Base-by-base conservation (phyloP, 2,888 invertebrate genomes). In the Drosophila rellima region DNA sequence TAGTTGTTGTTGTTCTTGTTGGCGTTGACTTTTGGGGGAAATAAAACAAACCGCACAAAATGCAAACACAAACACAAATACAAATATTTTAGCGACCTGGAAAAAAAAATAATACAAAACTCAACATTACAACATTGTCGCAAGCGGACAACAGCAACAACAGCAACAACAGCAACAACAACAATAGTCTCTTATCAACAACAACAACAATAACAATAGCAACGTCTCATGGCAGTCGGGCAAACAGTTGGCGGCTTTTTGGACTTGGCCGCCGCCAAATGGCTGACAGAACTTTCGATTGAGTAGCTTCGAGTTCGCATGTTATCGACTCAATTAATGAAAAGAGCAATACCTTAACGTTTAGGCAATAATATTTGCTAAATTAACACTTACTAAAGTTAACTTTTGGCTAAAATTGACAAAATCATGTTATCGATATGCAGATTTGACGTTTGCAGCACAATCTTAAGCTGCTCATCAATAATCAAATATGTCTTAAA, bases 1-100 rank as follows among this genome's bases (percentile, higher is more conserved):
- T 23, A n/a, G 23, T 20, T 52, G 55, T 50, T 56, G 54, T 55
- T 68, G 13, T 26, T 37, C 23, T 33, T 60, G 56, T 52, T 62
- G 54, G 50, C 74, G 80, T 76, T 79, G 80, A 76, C 84, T 82
- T 84, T 80, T 80, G 84, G 80, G 62, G 68, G 72, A 72, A 76
- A 73, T 69, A 73, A 75, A 71, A 69, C 69, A 67, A 64, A 59
- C 79, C 73, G 8, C 37, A 64, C 69, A 70, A 52, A 69, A 64
- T 65, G 62, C 78, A 82, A 76, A 77, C 55, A 78, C 42, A 73
- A 82, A 80, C 33, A 80, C 56, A 64, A 82, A 81, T 50, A 80
- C 82, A 84, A 83, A 83, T 85, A 83, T 80, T 83, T 83, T 82
- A 82, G 82, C 85, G 74, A 81, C 75, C 67, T 72, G 72, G 23